These are phyloP conservation scores for Maniola hyperantus DNA, from an alignment of 2,888 invertebrate species.

Conservation along the genomic window DNA sequence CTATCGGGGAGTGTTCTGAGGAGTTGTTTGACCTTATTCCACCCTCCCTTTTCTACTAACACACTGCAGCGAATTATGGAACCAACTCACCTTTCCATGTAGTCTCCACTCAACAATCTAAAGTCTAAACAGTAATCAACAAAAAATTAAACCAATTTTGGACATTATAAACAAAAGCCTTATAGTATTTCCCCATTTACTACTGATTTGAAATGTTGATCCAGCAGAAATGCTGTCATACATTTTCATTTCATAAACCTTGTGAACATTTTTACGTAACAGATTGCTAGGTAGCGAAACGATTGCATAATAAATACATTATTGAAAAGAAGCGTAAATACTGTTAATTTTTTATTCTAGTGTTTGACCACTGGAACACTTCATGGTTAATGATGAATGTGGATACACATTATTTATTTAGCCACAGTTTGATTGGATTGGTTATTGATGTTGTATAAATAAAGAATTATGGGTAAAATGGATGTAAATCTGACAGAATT, in stretches of 20 bases:
- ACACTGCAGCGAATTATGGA: too few species aligned
- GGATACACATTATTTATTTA: neutral
- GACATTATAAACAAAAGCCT: neutral
- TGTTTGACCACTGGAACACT: neutral
- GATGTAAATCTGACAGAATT: too few species aligned
- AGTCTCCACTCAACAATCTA: too few species aligned
- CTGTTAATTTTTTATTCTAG: neutral
- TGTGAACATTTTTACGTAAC: constrained; percentile 1
- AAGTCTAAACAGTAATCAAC: too few species aligned
- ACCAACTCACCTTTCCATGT: too few species aligned
- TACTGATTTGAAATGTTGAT: neutral
- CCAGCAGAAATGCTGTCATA: neutral
- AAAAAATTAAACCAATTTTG: neutral
- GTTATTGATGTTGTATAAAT: too few species aligned
- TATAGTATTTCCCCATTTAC: neutral
- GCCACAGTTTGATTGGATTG: too few species aligned
- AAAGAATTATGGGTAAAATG: too few species aligned
- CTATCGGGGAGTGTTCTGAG: too few species aligned
- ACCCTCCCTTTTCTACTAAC: too few species aligned
- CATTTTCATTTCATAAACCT: constrained; percentile 5
- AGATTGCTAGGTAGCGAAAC: neutral
- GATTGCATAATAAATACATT: constrained; percentile 4
- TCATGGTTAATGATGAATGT: neutral
- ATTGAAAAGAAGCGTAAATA: neutral
- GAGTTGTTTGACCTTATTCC: too few species aligned